Conservation (phyloP, 2,113 vertebrate species). For the Coptodon rendalli region DNA sequence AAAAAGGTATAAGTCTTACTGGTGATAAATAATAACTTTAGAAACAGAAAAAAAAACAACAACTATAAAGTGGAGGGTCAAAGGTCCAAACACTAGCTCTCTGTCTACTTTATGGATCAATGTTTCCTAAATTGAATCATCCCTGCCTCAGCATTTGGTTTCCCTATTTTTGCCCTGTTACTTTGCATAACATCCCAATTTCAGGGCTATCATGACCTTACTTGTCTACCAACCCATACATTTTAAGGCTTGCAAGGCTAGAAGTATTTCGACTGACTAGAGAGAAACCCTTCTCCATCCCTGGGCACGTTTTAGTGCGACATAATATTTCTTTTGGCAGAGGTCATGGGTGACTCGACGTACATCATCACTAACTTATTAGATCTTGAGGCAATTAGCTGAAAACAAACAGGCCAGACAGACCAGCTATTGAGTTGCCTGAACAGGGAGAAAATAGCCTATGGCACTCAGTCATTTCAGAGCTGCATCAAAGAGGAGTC, state of each 20-base stretch:
- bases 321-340: slow-evolving; percentile 89
- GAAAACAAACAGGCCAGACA: slow-evolving; percentile 97
- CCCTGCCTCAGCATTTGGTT: slow-evolving; percentile 3
- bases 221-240: slow-evolving; percentile 66
- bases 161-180: slow-evolving; percentile 51
- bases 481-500: slow-evolving; percentile 84
- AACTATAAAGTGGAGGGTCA: background rate
- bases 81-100: background rate
- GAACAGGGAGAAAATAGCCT: slow-evolving; percentile 86
- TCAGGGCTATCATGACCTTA: slow-evolving; percentile 65
- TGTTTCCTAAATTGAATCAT: background rate
- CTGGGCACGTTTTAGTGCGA: slow-evolving; percentile 69
- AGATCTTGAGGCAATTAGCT: slow-evolving; percentile 96
- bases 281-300: slow-evolving; percentile 49
- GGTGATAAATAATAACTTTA: background rate
- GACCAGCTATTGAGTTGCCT: slow-evolving; percentile 85
- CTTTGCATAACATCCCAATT: slow-evolving; percentile 67
- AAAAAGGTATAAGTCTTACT: background rate
- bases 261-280: slow-evolving; percentile 73
- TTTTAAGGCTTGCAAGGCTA: slow-evolving; percentile 65
- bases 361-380: slow-evolving; percentile 99
- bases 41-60: background rate
- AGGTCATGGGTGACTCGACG: slow-evolving; percentile 79
- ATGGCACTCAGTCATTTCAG: slow-evolving; percentile 82
- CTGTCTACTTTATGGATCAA: background rate